Evolutionary conservation across 1,140 invertebrate genomes (phyloP).

Genomic region (Micrasema minimum): DNA sequence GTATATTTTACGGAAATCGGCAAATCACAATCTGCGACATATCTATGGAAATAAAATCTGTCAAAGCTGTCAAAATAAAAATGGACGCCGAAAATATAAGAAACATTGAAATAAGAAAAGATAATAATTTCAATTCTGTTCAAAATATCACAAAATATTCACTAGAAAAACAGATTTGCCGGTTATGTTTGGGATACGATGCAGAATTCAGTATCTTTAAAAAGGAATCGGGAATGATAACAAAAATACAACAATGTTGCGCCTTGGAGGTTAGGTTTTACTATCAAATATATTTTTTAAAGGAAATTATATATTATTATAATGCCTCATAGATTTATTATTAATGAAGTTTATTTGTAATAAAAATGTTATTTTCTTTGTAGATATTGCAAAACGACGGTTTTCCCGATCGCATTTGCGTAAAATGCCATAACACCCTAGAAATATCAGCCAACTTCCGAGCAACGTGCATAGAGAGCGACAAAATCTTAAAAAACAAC

Average conservation of each 20-base stretch:
- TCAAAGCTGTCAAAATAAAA: conserved; percentile 11
- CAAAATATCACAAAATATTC: not conserved
- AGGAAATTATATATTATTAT: too few relatives aligned
- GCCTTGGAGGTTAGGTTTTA: conserved; percentile 36
- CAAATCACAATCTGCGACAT: too few relatives aligned
- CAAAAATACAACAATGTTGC: conserved; percentile 31
- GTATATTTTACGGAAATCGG: too few relatives aligned
- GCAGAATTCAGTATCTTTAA: conserved; percentile 26
- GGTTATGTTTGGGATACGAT: conserved; percentile 16
- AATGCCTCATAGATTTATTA: too few relatives aligned
- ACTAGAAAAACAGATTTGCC: conserved; percentile 8
- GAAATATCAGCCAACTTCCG: conserved; percentile 41
- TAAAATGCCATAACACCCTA: conserved; percentile 24
- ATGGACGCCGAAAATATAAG: conserved; percentile 7
- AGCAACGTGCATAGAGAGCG: conserved; percentile 41
- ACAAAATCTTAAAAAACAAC: conserved; percentile 28
- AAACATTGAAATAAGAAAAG: conserved; percentile 6
- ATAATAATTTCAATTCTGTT: not conserved
- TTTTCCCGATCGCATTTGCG: conserved; percentile 41
- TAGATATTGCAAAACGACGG: conserved; percentile 46
- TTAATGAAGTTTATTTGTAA: too few relatives aligned
- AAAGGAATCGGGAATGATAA: conserved; percentile 25
- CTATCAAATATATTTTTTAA: conserved; percentile 21
- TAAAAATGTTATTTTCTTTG: conserved; percentile 3
- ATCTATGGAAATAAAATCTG: too few relatives aligned